A percentile compares a stretch with the other conserved stretches of the same genome.
Evolutionary conservation across 2,113 vertebrate genomes (phyloP).

Genomic region (Odontophorus gujanensis): DNA sequence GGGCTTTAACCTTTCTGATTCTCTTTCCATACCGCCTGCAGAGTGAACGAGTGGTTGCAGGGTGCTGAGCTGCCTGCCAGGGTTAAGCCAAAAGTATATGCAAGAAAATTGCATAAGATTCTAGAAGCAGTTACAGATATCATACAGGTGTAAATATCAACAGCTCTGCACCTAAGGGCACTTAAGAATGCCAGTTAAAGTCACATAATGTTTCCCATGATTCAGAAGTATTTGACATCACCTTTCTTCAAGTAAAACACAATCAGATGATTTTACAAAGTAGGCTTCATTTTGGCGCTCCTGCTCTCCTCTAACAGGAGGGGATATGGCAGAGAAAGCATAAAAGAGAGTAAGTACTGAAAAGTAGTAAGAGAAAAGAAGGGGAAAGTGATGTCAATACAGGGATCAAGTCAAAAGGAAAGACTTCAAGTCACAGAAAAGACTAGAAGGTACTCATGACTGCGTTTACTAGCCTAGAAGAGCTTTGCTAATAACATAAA

Average conservation of each 20-base stretch:
- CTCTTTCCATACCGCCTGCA: neutral
- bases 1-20: neutral
- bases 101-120: neutral
- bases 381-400: neutral
- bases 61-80: neutral
- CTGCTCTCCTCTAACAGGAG: neutral
- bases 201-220: neutral
- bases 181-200: neutral
- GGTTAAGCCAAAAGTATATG: neutral
- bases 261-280: neutral
- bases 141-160: neutral
- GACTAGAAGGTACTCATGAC: neutral
- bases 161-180: neutral
- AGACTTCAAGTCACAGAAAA: neutral
- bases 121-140: neutral
- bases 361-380: neutral
- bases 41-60: neutral
- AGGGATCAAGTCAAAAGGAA: neutral
- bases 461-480: neutral
- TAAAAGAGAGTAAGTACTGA: neutral
- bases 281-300: neutral
- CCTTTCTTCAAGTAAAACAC: neutral
- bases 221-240: neutral
- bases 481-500: neutral
- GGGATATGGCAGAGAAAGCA: accelerated